phyloP scores from a whole-genome alignment of 2,888 invertebrate genomes.

The Caradrina kadenii region DNA sequence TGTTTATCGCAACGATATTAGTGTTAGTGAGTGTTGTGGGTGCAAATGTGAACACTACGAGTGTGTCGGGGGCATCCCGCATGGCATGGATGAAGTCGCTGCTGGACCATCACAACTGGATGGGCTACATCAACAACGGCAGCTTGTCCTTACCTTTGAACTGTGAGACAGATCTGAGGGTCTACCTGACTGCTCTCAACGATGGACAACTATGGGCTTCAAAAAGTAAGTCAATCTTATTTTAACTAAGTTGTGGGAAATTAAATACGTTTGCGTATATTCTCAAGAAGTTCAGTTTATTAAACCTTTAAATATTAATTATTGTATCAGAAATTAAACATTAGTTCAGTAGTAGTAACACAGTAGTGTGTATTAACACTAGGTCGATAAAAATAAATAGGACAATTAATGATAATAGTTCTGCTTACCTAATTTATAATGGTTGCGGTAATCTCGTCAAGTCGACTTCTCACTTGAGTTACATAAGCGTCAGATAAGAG shows the following conservation, averaged over 20 bases:
- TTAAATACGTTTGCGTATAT: not conserved
- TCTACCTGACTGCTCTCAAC: constrained; percentile 90
- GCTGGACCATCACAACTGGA: constrained; percentile 92
- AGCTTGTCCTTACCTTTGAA: constrained; percentile 79
- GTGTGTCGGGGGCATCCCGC: constrained; percentile 75
- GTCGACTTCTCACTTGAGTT: constrained; percentile 58
- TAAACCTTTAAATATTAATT: not conserved
- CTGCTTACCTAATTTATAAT: constrained; percentile 52
- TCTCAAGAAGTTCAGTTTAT: not conserved
- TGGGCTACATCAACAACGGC: constrained; percentile 83
- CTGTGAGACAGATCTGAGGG: constrained; percentile 90
- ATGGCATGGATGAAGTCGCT: constrained; percentile 92
- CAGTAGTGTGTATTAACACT: not conserved
- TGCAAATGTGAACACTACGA: constrained; percentile 79
- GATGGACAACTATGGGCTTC: constrained; percentile 94
- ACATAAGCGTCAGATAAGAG: constrained; percentile 63
- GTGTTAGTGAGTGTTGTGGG: constrained; percentile 85
- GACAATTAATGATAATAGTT: constrained; percentile 32
- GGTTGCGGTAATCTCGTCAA: constrained; percentile 49
- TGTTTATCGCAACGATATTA: constrained; percentile 77
- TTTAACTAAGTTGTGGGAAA: not conserved
- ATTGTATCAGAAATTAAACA: not conserved
- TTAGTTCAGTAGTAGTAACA: no score
- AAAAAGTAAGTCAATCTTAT: constrained; percentile 91
- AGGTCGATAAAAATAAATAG: constrained; percentile 22